Evolutionary conservation across 2,888 invertebrate genomes (phyloP).

Genomic region (Dastarcus helophoroides): DNA sequence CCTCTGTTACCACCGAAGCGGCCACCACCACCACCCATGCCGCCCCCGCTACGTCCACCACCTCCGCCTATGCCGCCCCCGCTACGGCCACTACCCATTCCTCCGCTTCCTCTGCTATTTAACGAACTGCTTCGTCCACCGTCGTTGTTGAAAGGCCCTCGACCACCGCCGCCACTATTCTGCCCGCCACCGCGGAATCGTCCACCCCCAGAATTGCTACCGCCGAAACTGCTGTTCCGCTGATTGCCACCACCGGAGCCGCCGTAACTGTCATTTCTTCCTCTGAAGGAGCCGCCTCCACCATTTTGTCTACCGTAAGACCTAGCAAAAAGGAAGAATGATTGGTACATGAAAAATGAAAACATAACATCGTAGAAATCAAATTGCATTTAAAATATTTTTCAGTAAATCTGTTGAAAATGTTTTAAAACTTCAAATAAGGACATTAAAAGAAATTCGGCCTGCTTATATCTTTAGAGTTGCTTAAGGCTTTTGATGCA

Average conservation of each 20-base stretch:
- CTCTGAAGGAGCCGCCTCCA: slow-evolving; percentile 11
- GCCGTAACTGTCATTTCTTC: slow-evolving; percentile 14
- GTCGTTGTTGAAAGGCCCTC: slow-evolving; percentile 17
- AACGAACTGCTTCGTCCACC: too few relatives aligned
- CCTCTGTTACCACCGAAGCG: slow-evolving; percentile 17
- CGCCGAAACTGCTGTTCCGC: slow-evolving; percentile 7
- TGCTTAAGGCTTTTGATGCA: too few relatives aligned
- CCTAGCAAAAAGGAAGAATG: slow-evolving; percentile 7
- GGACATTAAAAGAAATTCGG: too few relatives aligned
- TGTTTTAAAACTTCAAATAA: too few relatives aligned
- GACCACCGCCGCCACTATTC: slow-evolving; percentile 12
- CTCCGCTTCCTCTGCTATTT: slow-evolving; percentile 1
- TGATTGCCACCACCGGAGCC: slow-evolving; percentile 9
- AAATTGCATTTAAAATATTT: too few relatives aligned
- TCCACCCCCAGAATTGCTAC: too few relatives aligned
- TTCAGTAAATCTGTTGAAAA: too few relatives aligned
- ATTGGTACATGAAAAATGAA: too few relatives aligned
- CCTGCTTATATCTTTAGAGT: too few relatives aligned
- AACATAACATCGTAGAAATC: too few relatives aligned
- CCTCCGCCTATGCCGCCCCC: slow-evolving; percentile 31
- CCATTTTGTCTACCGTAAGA: slow-evolving; percentile 9
- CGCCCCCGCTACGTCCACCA: slow-evolving; percentile 7
- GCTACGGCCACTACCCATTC: slow-evolving; percentile 9
- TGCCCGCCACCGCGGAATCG: slow-evolving; percentile 3
- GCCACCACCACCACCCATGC: slow-evolving; percentile 32